phyloP scores from a whole-genome alignment of 92 coral and sea anemone genomes.

The Siderastrea radians region DNA sequence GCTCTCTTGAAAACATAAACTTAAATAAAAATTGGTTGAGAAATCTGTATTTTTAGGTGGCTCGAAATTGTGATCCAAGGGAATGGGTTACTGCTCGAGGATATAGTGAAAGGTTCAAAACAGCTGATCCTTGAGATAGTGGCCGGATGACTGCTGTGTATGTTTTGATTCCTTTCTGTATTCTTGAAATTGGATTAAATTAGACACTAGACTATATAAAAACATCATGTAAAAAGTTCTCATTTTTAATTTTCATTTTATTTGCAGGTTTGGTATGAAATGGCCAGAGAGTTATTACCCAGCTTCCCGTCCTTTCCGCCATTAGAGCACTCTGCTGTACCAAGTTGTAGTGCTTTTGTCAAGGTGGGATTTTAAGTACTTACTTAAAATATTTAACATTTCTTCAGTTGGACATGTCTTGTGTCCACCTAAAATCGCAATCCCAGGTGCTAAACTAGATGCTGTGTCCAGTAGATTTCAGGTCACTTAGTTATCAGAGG shows the following conservation, averaged over 20 bases:
- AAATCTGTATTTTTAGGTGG: too few species aligned
- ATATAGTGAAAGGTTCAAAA: neutral
- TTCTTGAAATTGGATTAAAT: neutral
- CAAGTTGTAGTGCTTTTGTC: slow-evolving; percentile 64
- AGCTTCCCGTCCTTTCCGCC: slow-evolving; percentile 56
- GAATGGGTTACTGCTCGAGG: too few species aligned
- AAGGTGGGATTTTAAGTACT: slow-evolving; percentile 39
- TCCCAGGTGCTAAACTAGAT: neutral
- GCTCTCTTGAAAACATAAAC: too few species aligned
- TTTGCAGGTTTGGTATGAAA: slow-evolving; percentile 43
- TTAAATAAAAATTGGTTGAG: too few species aligned
- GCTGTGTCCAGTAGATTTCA: too few species aligned
- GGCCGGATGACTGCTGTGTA: neutral
- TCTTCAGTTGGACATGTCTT: neutral
- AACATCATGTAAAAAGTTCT: neutral
- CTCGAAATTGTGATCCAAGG: too few species aligned
- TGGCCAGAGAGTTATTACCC: slow-evolving; percentile 61
- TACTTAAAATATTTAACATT: neutral
- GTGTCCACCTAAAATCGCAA: neutral
- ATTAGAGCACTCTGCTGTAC: slow-evolving; percentile 61
- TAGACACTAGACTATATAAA: neutral
- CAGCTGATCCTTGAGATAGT: neutral
- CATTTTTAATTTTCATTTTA: neutral
- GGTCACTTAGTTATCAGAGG: too few species aligned
- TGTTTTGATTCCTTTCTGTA: neutral